A percentile compares a stretch with the other conserved stretches of the same genome.
phyloP scores from a whole-genome alignment of 2,797 vertebrate genomes.

The Pseudotriccus pelzelni region DNA sequence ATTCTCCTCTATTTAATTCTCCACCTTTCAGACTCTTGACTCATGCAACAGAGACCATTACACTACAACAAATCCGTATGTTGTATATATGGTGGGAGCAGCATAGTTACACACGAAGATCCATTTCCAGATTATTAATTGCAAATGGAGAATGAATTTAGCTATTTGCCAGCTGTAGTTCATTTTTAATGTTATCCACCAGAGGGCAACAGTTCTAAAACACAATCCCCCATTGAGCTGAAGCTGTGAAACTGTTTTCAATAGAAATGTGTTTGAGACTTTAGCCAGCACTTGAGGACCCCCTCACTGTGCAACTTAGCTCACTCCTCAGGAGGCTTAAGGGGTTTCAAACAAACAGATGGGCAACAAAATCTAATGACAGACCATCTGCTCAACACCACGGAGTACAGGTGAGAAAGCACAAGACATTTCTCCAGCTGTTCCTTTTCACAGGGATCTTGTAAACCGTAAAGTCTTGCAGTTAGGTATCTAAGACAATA shows the following conservation, averaged over 20 bases:
- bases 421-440: not conserved
- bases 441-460: not conserved
- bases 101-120: not conserved
- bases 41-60: not conserved
- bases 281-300: not conserved
- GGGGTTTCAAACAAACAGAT: not conserved
- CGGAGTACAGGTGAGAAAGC: not conserved
- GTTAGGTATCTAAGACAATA: not conserved
- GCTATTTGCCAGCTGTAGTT: not conserved
- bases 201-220: not conserved
- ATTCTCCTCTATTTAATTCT: not conserved
- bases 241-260: not conserved
- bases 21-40: not conserved
- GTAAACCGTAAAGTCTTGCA: not conserved
- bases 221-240: rapidly evolving
- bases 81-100: not conserved
- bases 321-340: not conserved
- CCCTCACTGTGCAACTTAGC: not conserved
- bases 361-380: not conserved
- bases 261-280: not conserved
- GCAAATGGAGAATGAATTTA: not conserved
- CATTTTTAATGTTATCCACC: not conserved
- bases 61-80: not conserved
- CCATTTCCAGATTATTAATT: not conserved
- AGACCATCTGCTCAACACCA: not conserved